Conservation (phyloP, 2,113 vertebrate species). For the Onychostruthus taczanowskii region DNA sequence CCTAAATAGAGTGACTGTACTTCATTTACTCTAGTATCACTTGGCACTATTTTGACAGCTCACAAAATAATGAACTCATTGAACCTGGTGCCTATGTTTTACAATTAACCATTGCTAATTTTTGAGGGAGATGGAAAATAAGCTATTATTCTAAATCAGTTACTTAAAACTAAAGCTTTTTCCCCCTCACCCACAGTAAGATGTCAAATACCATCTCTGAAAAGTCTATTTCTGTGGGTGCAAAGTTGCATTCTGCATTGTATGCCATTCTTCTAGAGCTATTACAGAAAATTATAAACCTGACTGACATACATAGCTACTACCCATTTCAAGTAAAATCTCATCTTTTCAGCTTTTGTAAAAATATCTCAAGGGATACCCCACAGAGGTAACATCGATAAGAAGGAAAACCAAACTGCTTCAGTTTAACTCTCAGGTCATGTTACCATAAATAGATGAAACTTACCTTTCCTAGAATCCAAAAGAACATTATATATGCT, state of each 20-base stretch:
- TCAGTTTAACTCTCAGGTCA: background rate
- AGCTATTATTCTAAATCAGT: background rate
- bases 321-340: background rate
- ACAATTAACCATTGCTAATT: background rate
- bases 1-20: background rate
- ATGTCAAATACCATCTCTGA: background rate
- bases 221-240: background rate
- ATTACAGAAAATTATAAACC: background rate
- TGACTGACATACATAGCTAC: background rate
- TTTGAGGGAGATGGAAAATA: background rate
- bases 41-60: background rate
- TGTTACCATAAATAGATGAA: rapidly evolving
- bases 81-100: background rate
- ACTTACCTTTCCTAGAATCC: background rate
- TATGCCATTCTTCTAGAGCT: background rate
- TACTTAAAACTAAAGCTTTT: background rate
- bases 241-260: background rate
- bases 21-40: background rate
- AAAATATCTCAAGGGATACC: background rate
- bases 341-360: background rate
- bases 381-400: background rate
- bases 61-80: background rate
- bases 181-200: background rate
- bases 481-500: background rate
- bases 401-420: background rate